Percentiles rank a stretch among this genome's conserved stretches.
phyloP scores from a whole-genome alignment of 2,888 invertebrate genomes.

The Drosophila engyochracea region DNA sequence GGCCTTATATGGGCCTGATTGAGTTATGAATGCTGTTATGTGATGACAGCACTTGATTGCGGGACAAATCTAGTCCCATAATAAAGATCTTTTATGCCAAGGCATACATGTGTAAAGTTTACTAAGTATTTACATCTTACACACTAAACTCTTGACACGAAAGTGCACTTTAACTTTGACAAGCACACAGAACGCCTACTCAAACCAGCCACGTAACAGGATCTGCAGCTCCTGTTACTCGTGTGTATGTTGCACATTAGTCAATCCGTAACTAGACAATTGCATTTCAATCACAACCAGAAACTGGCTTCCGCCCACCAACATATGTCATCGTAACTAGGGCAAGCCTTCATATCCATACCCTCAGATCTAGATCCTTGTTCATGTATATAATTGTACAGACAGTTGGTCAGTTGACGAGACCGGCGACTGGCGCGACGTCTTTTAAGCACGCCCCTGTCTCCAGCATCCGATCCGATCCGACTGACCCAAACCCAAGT shows the following conservation, averaged over 20 bases:
- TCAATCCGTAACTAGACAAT: conserved; percentile 56
- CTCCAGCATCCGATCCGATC: conserved; percentile 63
- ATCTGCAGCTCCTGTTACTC: conserved; percentile 16
- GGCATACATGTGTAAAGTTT: conserved; percentile 11
- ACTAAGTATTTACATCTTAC: conserved; percentile 38
- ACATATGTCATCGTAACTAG: conserved; percentile 44
- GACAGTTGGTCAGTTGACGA: conserved; percentile 67
- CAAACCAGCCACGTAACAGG: conserved; percentile 2
- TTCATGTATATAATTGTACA: conserved; percentile 29
- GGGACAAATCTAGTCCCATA: not conserved
- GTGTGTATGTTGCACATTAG: conserved; percentile 54
- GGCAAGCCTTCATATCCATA: conserved; percentile 22
- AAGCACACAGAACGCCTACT: conserved; percentile 56
- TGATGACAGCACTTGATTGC: conserved; percentile 32
- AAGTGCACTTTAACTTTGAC: conserved; percentile 55
- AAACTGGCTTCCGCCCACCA: conserved; percentile 37
- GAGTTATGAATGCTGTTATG: conserved; percentile 65
- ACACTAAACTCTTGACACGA: conserved; percentile 41
- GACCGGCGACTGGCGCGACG: conserved; percentile 78
- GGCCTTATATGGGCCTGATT: conserved; percentile 49
- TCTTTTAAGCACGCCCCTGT: conserved; percentile 81
- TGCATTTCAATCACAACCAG: conserved; percentile 57
- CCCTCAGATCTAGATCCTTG: conserved; percentile 27
- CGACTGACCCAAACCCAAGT: conserved; percentile 48
- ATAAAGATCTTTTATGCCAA: conserved; percentile 4